Base-by-base conservation (phyloP, 1,140 invertebrate species). In the Drosophila bocqueti region DNA sequence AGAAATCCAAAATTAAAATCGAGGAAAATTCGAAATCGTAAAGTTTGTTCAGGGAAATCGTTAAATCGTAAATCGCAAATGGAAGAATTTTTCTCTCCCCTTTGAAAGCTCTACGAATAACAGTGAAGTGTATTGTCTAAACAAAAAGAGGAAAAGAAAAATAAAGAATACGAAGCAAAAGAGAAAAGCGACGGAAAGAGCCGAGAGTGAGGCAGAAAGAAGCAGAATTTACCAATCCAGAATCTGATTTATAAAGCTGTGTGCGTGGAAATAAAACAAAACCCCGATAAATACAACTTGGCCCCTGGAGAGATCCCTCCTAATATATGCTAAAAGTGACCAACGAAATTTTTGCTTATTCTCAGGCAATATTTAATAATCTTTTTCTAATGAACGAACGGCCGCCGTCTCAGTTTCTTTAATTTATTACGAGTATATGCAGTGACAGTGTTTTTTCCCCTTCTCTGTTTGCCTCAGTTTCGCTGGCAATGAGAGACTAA, bases 391-490 rank as follows among this genome's bases (percentile, higher is more conserved):
- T 58, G 55, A 57, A 65, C 43, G 8, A 76, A 52, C 43, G 57
- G 18, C 31, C 50, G 52, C 52, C 40, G 18, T 73, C 79, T 65
- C 50, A 43, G 59, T 61, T 62, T 69, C 54, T 26, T 6, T 69
- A 81, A 87, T 84, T 84, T 84, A 90, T 87, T 84, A 40, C 54
- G 54, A 57, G 36, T 57, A 69, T 72, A 68, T 40, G 46, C 69
- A 83, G 84, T 68, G 83, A 83, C 80, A 77, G 71, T 83, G 75
- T 87, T 83, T 79, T 69, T 78, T 75, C 54, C 49, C 31, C 42
- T 45, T 45, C 66, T 45, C 29, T 62, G 50, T 76, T 57, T 66
- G 74, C 43, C 59, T 58, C 52, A 47, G 66, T 72, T 63, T 68
- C 63, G 52, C 62, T 43, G 49, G 52, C 65, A 71, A 34, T 34